These are phyloP conservation scores for Caloenas nicobarica DNA, from an alignment of 2,113 vertebrate genomes.

Conservation along the genomic window DNA sequence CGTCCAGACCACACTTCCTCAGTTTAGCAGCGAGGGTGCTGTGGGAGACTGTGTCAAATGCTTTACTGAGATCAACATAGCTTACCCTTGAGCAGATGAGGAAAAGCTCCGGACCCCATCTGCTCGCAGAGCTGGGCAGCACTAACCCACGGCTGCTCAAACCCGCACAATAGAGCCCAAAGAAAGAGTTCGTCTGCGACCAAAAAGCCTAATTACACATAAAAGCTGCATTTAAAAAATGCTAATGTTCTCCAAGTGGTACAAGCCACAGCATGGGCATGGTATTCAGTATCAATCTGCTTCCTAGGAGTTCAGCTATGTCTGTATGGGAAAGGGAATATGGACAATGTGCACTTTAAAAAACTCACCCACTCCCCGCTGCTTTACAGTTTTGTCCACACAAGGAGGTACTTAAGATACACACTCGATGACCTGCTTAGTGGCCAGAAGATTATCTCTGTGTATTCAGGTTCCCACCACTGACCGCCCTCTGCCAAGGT, in stretches of 20 bases:
- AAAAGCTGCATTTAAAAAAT: neutral
- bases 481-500: neutral
- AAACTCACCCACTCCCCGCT: no score
- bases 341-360: fast-evolving
- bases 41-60: no score
- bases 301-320: neutral
- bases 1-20: no score
- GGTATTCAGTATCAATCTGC: neutral
- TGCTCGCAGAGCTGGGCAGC: neutral
- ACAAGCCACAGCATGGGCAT: neutral
- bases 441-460: neutral
- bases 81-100: neutral
- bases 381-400: neutral
- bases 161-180: neutral
- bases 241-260: neutral
- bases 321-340: neutral
- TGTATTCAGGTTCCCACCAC: neutral
- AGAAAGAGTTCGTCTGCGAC: neutral
- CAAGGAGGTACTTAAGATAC: fast-evolving
- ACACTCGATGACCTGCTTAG: neutral
- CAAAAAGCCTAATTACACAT: neutral
- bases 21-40: no score
- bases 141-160: neutral
- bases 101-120: neutral
- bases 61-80: no score